A percentile compares a stretch with the other conserved stretches of the same genome.
Evolutionary conservation across 2,888 invertebrate genomes (phyloP).

Genomic region (Colostygia pectinataria): DNA sequence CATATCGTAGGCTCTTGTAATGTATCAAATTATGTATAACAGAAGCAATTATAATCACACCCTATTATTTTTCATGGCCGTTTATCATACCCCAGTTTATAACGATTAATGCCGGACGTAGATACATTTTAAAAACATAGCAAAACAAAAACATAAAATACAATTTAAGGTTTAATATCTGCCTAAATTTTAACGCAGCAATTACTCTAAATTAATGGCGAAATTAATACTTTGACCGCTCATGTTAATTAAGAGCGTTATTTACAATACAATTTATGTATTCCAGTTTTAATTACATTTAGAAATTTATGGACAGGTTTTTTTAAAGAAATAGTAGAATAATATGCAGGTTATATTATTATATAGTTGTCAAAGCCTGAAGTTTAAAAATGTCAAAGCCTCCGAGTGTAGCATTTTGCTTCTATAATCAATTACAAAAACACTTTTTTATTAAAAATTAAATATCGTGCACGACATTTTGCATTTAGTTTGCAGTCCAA

Average conservation of each 20-base stretch:
- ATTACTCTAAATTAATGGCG: slow-evolving; percentile 80
- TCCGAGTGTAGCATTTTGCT: no score
- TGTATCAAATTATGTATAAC: slow-evolving; percentile 50
- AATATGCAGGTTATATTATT: no score
- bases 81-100: slow-evolving; percentile 67
- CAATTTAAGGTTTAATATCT: slow-evolving; percentile 73
- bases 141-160: slow-evolving; percentile 71
- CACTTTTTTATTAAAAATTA: no score
- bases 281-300: slow-evolving; percentile 53
- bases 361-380: no score
- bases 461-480: no score
- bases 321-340: not conserved
- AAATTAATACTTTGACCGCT: slow-evolving; percentile 81
- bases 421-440: no score
- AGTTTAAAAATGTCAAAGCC: no score
- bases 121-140: slow-evolving; percentile 59
- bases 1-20: slow-evolving; percentile 31
- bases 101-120: slow-evolving; percentile 66
- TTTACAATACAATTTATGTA: slow-evolving; percentile 57
- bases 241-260: slow-evolving; percentile 76
- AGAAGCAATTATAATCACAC: slow-evolving; percentile 50
- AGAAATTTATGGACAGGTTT: slow-evolving; percentile 27
- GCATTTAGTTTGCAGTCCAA: no score
- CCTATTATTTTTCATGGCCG: slow-evolving; percentile 68
- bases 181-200: slow-evolving; percentile 70